Percentiles rank a stretch among this genome's conserved stretches.
These are phyloP conservation scores for Sparidentex hasta DNA, from an alignment of 2,797 vertebrate species.

Conservation along the genomic window DNA sequence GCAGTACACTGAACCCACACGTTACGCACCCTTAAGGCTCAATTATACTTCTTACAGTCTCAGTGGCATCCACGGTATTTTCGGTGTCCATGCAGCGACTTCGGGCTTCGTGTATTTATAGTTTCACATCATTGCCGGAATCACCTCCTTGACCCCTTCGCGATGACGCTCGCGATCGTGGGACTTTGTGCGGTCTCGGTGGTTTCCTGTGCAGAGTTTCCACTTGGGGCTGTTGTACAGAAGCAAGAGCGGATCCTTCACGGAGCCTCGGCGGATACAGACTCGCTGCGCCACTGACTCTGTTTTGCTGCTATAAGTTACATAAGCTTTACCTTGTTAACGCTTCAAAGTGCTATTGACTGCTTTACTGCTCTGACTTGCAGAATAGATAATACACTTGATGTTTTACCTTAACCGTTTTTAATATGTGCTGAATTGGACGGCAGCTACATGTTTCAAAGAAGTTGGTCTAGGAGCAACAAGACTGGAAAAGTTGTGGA, in stretches of 20 bases:
- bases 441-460: no score
- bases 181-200: conserved; percentile 59
- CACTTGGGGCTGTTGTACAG: conserved; percentile 22
- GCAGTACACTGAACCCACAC: conserved; percentile 63
- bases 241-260: conserved; percentile 36
- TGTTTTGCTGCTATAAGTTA: background rate
- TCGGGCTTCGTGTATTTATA: conserved; percentile 80
- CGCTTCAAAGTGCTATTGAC: background rate
- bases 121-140: conserved; percentile 73
- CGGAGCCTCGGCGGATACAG: background rate
- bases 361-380: no score
- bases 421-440: no score
- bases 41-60: conserved; percentile 77
- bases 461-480: no score
- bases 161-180: conserved; percentile 58
- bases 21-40: conserved; percentile 77
- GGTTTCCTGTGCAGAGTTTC: conserved; percentile 58
- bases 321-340: background rate
- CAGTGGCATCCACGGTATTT: conserved; percentile 69
- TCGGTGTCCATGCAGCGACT: conserved; percentile 65
- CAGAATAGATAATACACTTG: no score
- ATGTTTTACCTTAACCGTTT: no score
- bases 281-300: background rate
- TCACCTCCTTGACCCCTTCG: conserved; percentile 69
- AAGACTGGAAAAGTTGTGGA: no score